Percentiles rank a stretch among this genome's conserved stretches.
phyloP scores from a whole-genome alignment of 2,797 vertebrate species.

The Craterocephalus amniculus region DNA sequence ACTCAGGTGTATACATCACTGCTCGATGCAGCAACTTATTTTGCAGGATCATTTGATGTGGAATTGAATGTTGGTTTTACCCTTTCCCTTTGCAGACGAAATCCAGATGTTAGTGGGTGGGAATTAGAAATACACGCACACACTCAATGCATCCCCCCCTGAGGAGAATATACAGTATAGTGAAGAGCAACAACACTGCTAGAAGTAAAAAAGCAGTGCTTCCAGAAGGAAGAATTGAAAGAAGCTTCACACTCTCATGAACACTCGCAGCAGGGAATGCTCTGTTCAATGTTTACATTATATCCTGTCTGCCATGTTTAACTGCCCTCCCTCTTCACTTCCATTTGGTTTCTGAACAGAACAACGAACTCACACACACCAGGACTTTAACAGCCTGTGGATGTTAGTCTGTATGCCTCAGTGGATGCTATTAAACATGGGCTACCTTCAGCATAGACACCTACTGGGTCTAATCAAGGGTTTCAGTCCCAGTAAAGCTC shows the following conservation, averaged over 20 bases:
- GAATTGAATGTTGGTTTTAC: background rate
- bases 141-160: slow-evolving; percentile 33
- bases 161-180: slow-evolving; percentile 29
- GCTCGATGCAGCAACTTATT: background rate
- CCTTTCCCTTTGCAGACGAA: background rate
- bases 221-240: slow-evolving; percentile 55
- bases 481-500: slow-evolving; percentile 52
- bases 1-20: background rate
- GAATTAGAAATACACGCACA: slow-evolving; percentile 13
- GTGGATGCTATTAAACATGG: slow-evolving; percentile 50
- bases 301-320: slow-evolving; percentile 68
- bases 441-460: slow-evolving; percentile 58
- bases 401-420: slow-evolving; percentile 58
- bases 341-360: slow-evolving; percentile 50
- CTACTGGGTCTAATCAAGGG: slow-evolving; percentile 69
- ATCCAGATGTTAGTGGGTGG: background rate
- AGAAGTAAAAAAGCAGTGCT: slow-evolving; percentile 43
- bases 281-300: slow-evolving; percentile 64
- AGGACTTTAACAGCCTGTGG: slow-evolving; percentile 46
- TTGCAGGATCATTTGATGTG: background rate
- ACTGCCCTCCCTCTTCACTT: slow-evolving; percentile 52
- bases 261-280: slow-evolving; percentile 64
- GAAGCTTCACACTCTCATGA: slow-evolving; percentile 68
- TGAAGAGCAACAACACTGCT: slow-evolving; percentile 49
- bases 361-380: slow-evolving; percentile 52